Percentiles rank a stretch among this genome's conserved stretches.
These are phyloP conservation scores for Trachurus trachurus DNA, from an alignment of 2,797 vertebrate genomes.

Conservation along the genomic window DNA sequence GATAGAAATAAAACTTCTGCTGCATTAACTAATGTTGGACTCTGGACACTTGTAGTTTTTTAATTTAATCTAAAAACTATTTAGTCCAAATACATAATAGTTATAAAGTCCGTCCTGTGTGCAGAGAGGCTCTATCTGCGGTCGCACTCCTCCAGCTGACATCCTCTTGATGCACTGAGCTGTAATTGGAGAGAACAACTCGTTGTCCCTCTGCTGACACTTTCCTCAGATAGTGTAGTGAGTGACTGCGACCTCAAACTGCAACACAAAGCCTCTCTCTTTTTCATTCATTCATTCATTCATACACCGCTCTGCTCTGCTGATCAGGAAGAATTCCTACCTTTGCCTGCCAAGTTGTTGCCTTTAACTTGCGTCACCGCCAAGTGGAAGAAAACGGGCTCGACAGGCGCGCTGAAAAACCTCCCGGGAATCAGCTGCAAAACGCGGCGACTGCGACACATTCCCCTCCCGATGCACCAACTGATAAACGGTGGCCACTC, in stretches of 20 bases:
- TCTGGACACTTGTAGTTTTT: not conserved
- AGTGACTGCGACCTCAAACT: slow-evolving; percentile 12
- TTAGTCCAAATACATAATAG: not conserved
- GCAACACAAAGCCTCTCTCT: slow-evolving; percentile 8
- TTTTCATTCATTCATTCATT: slow-evolving; percentile 30
- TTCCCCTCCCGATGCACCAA: not conserved
- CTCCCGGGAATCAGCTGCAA: slow-evolving; percentile 16
- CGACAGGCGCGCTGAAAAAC: slow-evolving; percentile 20
- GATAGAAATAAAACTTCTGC: not conserved
- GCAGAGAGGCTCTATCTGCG: not conserved
- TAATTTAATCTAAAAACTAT: not conserved
- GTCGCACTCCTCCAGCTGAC: not conserved
- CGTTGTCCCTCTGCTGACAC: not conserved
- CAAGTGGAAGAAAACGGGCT: slow-evolving; percentile 40
- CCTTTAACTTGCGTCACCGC: slow-evolving; percentile 53
- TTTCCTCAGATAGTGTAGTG: not conserved
- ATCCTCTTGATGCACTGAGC: not conserved
- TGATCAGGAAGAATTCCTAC: slow-evolving; percentile 50
- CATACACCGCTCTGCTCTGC: slow-evolving; percentile 17
- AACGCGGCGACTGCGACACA: not conserved
- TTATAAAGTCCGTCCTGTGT: not conserved
- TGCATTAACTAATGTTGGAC: not conserved
- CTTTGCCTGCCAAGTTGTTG: slow-evolving; percentile 57
- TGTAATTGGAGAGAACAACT: not conserved
- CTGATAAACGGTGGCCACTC: not conserved